A percentile compares a stretch with the other conserved stretches of the same genome.
These are phyloP conservation scores for Cygnus atratus DNA, from an alignment of 2,113 vertebrate species.

Conservation along the genomic window DNA sequence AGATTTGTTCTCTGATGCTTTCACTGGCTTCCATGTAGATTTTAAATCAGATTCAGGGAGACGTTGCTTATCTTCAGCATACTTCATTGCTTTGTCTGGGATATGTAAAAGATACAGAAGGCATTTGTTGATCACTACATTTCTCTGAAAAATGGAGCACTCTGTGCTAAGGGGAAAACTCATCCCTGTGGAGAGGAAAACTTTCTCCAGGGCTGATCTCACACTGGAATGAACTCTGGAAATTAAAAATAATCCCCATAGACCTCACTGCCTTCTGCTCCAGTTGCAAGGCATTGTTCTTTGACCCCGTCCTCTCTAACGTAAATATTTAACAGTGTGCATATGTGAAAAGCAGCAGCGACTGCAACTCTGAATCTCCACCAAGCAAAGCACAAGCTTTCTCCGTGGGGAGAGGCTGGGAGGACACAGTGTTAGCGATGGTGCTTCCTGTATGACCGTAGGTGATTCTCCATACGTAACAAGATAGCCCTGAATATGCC, in stretches of 20 bases:
- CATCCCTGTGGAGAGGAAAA: background rate
- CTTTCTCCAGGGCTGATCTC: constrained; percentile 17
- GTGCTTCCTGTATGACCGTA: background rate
- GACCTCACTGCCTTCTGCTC: constrained; percentile 26
- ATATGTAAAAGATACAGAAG: background rate
- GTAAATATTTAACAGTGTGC: constrained; percentile 37
- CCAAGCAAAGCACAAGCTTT: constrained; percentile 14
- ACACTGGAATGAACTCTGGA: constrained; percentile 23
- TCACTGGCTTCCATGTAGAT: background rate
- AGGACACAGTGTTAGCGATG: background rate
- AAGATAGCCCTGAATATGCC: background rate
- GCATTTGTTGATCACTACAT: background rate
- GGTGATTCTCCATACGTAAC: background rate
- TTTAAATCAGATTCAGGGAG: background rate
- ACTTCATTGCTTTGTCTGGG: background rate
- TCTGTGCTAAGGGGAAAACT: background rate
- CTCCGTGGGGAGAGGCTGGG: background rate
- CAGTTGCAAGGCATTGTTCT: constrained; percentile 4
- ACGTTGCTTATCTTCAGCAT: background rate
- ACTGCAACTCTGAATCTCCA: constrained; percentile 14
- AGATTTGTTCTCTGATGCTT: background rate
- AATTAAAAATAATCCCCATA: constrained; percentile 23
- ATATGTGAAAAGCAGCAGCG: constrained; percentile 18
- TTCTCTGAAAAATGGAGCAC: background rate
- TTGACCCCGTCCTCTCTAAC: constrained; percentile 1